Evolutionary conservation across 2,113 vertebrate species (phyloP).

Genomic region (Oenanthe oenanthe): DNA sequence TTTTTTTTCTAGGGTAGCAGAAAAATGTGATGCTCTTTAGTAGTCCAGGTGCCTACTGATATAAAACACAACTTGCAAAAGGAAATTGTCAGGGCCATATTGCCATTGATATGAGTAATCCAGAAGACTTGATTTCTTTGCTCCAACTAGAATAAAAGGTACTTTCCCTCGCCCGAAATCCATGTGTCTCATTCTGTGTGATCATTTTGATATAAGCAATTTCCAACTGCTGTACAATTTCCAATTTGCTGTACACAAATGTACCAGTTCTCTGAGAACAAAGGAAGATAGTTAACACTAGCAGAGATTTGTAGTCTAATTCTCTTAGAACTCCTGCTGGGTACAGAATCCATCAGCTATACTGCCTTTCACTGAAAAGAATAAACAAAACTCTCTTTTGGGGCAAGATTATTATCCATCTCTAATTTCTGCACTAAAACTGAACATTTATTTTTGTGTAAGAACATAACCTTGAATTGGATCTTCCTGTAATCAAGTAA

Average conservation of each 20-base stretch:
- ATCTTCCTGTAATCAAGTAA: background rate
- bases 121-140: background rate
- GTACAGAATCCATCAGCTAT: background rate
- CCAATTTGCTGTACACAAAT: background rate
- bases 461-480: background rate
- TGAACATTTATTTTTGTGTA: background rate
- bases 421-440: background rate
- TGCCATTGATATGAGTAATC: background rate
- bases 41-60: background rate
- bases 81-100: background rate
- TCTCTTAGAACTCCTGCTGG: background rate
- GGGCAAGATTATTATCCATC: background rate
- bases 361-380: background rate
- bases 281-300: background rate
- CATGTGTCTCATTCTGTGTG: background rate
- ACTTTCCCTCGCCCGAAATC: background rate
- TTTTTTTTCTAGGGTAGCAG: background rate
- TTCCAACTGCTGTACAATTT: background rate
- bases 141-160: background rate
- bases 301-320: background rate
- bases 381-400: background rate
- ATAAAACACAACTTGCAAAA: background rate
- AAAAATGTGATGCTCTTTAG: background rate
- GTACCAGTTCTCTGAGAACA: background rate
- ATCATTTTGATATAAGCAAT: background rate